These are phyloP conservation scores for Silvanus unidentatus DNA, from an alignment of 2,888 invertebrate species.

Conservation along the genomic window DNA sequence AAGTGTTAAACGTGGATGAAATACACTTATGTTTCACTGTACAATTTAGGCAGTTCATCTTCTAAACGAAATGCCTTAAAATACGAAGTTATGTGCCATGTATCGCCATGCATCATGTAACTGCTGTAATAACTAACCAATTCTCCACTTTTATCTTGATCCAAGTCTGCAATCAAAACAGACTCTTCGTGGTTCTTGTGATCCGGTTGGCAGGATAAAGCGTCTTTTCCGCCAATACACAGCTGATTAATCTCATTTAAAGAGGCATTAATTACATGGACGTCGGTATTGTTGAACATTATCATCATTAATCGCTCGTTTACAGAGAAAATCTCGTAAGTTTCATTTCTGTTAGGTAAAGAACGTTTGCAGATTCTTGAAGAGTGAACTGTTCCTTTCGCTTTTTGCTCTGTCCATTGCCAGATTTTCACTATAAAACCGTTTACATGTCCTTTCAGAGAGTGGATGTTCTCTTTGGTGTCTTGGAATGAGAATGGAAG, in stretches of 20 bases:
- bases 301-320: constrained; percentile 68
- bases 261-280: constrained; percentile 71
- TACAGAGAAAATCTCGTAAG: constrained; percentile 29
- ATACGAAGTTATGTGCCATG: constrained; percentile 61
- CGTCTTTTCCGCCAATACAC: constrained; percentile 49
- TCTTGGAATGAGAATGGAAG: constrained; percentile 60
- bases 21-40: constrained; percentile 43
- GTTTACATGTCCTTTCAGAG: constrained; percentile 52
- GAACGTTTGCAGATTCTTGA: constrained; percentile 23
- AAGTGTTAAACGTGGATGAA: too few relatives aligned
- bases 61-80: constrained; percentile 66
- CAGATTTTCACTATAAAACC: constrained; percentile 80
- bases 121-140: constrained; percentile 70
- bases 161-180: constrained; percentile 67
- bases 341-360: constrained; percentile 21
- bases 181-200: constrained; percentile 67
- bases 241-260: constrained; percentile 72
- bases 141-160: constrained; percentile 70
- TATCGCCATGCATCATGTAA: constrained; percentile 48
- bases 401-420: constrained; percentile 60
- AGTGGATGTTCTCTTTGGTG: constrained; percentile 33
- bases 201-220: constrained; percentile 64
- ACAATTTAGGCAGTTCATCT: constrained; percentile 66
- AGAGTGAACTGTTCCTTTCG: constrained; percentile 17
- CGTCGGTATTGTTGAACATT: constrained; percentile 66